phyloP scores from a whole-genome alignment of 2,113 vertebrate species.

The Tenebrosternarchus preto region DNA sequence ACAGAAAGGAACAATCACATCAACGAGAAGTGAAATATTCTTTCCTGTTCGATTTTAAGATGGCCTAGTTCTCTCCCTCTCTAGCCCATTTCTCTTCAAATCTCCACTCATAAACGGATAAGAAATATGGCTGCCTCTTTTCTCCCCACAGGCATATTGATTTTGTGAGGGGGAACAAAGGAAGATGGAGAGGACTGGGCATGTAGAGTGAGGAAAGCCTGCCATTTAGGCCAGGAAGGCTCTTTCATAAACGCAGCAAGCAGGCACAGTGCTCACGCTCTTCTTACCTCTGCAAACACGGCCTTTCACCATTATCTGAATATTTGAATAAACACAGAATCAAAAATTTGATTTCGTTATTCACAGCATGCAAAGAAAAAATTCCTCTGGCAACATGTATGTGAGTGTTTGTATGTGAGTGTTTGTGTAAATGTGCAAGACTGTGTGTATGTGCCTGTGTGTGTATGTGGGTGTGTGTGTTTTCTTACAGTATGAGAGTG shows the following conservation, averaged over 20 bases:
- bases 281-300: background rate
- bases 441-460: background rate
- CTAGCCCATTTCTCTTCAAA: constrained; percentile 34
- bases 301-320: background rate
- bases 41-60: constrained; percentile 7
- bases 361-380: too few relatives aligned
- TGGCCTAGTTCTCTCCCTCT: constrained; percentile 22
- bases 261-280: background rate
- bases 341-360: background rate
- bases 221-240: constrained; percentile 42
- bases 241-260: constrained; percentile 23
- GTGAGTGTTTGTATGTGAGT: too few relatives aligned
- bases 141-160: constrained; percentile 60
- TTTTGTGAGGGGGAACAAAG: constrained; percentile 61
- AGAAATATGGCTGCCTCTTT: constrained; percentile 58
- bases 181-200: constrained; percentile 49
- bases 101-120: constrained; percentile 55
- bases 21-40: constrained; percentile 15
- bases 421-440: too few relatives aligned
- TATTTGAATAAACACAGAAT: background rate
- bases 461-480: constrained; percentile 32
- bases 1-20: background rate
- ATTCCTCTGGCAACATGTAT: too few relatives aligned
- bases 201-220: constrained; percentile 49
- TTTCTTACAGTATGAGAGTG: constrained; percentile 57